Evolutionary conservation across 1,140 invertebrate species (phyloP), one percentile per base, ranked within the genome.

Genomic region (Leucophenga varia): DNA sequence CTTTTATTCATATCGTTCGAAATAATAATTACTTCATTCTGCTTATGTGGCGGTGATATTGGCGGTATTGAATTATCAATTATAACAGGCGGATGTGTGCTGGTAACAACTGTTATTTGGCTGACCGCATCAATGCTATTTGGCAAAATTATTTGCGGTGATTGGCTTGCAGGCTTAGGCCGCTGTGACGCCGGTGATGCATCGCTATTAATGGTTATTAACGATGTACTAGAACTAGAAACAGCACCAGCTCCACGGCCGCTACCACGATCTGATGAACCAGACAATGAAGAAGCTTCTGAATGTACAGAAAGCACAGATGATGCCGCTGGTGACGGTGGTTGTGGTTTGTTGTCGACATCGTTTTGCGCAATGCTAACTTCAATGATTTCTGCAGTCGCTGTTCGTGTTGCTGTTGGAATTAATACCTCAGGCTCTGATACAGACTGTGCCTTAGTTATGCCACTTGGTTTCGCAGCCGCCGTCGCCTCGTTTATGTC

Each of bases 21-120:
- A 3, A 90, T 85, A 19, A 90, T 89, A 0, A 89, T 81, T 14
- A 90, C 88, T 61, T 90, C 87, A 69, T 83, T 80, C n/a, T 73
- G n/a, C n/a, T n/a, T n/a, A n/a, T n/a, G 73, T 12, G 44, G 31
- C 12, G 39, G 25, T 41, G 38, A 20, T 12, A 30, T 13, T 13
- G 44, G 37, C 6, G 19, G 22, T 45, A 51, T 31, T 2, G 70
- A 52, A 56, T 79, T 80, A 45, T 86, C 84, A 32, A 83, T 80
- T 9, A 90, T 78, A 2, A 88, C 84, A 6, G 88, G 88, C 35
- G 88, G 88, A 78, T 90, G 88, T 2, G 81, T 84, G 19, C 87
- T 90, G 8, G 87, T 90, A 37, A 90, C 88, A 3, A 90, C 87
- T 2, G 88, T 90, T 17, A 90, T 86, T 57, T 87, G 86, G 50